These are phyloP conservation scores for Formica exsecta DNA, from an alignment of 1,140 invertebrate genomes.

Conservation along the genomic window DNA sequence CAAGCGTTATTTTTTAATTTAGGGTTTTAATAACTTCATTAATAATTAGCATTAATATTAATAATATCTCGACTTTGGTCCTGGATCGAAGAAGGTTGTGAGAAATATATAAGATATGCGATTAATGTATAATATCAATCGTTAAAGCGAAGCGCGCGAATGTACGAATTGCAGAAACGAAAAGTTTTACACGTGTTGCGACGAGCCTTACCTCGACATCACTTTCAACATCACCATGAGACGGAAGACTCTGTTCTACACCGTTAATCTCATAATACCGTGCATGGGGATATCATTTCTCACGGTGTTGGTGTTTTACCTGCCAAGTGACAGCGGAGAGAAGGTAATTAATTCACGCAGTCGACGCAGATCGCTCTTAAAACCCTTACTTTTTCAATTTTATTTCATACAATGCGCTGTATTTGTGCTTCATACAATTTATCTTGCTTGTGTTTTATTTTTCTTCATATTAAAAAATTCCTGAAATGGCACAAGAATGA, in stretches of 20 bases:
- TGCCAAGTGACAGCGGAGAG: slow-evolving; percentile 99
- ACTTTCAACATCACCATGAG: slow-evolving; percentile 99
- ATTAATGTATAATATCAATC: slow-evolving; percentile 5
- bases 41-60: slow-evolving; percentile 11
- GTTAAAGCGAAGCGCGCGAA: background rate
- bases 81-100: background rate
- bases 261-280: slow-evolving; percentile 98
- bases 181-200: slow-evolving; percentile 98
- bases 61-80: slow-evolving; percentile 2
- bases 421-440: background rate
- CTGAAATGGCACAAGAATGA: background rate
- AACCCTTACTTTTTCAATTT: background rate
- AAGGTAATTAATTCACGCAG: slow-evolving; percentile 91
- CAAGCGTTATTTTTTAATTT: background rate
- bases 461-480: background rate
- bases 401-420: background rate
- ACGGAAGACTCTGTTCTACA: slow-evolving; percentile 98
- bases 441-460: background rate
- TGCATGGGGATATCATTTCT: slow-evolving; percentile 99
- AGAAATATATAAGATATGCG: background rate
- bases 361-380: no score
- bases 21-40: background rate
- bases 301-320: slow-evolving; percentile 99
- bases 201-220: slow-evolving; percentile 98
- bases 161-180: slow-evolving; percentile 91